Evolutionary conservation across 2,797 vertebrate genomes (phyloP), one percentile per base, ranked within the genome.

Genomic region (Circus cinereus): DNA sequence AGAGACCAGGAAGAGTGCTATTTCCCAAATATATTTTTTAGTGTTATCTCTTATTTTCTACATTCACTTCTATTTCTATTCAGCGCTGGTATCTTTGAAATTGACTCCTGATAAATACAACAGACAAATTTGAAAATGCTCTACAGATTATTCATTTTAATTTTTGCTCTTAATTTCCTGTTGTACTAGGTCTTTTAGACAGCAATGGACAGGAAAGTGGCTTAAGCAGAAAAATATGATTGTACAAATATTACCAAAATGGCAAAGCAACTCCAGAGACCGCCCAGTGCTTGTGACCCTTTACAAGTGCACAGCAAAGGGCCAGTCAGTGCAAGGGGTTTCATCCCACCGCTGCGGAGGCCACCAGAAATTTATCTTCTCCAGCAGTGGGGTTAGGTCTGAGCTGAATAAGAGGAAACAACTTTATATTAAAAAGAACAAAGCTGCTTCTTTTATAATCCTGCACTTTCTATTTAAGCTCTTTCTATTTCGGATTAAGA

Each of bases 401-500:
- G 64, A 54, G 19, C 67, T 36, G 48, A 86, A 7, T 8, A 15
- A 62, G 62, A 85, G 85, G 40, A 50, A 88, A 85, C 23, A 88
- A 92, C 51, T 93, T 83, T 8, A 22, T 59, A 73, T 27, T 38
- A 47, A 73, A 90, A 70, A 57, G 48, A 82, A 94, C 76, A 87
- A 92, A 96, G 63, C 87, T 64, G 87, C 70, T 89, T 20, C 94
- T 92, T 89, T 68, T 29, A 23, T 92, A 96, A 94, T 92, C 89
- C 92, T 48, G 70, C 85, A 82, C 89, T 95, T 92, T n/a, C 78
- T 85, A 29, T 56, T 88, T 89, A 96, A 96, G 90, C 85, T 48
- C 70, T 79, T 90, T 79, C 92, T 82, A 56, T 85, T 92, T 48
- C 85, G 89, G 93, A 95, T 94, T 92, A 95, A 74, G 73, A 57